Percentiles rank a stretch among this genome's conserved stretches.
Evolutionary conservation across 1,140 invertebrate genomes (phyloP).

Genomic region (Cephus cinctus): DNA sequence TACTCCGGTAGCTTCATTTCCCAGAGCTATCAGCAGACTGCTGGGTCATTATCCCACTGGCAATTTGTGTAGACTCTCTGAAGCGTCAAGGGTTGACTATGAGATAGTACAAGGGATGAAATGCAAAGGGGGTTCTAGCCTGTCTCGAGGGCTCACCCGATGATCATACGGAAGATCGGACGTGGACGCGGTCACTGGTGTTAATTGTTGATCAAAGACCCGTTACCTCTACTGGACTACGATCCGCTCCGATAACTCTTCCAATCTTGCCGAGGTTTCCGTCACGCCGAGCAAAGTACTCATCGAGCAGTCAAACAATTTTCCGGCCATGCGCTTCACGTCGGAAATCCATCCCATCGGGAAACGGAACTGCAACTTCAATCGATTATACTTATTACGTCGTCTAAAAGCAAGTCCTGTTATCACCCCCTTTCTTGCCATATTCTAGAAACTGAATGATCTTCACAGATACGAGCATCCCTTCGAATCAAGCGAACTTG

Average conservation of each 20-base stretch:
- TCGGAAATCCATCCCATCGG: too few species aligned
- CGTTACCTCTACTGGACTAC: conserved; percentile 12
- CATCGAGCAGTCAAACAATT: conserved; percentile 17
- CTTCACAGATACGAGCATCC: too few species aligned
- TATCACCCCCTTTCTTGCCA: too few species aligned
- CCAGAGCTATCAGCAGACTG: neutral
- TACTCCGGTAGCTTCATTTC: conserved; percentile 1
- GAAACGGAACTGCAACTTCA: too few species aligned
- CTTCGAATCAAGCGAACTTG: too few species aligned
- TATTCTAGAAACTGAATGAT: too few species aligned
- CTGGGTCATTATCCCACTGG: too few species aligned
- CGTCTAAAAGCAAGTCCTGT: too few species aligned
- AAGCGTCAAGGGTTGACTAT: too few species aligned
- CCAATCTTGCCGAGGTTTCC: conserved; percentile 16
- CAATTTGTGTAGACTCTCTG: too few species aligned
- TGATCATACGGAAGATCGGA: conserved; percentile 15
- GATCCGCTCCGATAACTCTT: conserved; percentile 9
- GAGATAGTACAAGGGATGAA: too few species aligned
- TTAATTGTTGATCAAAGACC: conserved; percentile 42
- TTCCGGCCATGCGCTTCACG: conserved; percentile 4
- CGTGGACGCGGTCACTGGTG: conserved; percentile 20
- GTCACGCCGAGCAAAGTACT: conserved; percentile 13
- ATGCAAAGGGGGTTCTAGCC: neutral
- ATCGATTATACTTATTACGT: too few species aligned
- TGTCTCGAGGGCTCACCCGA: conserved; percentile 7